Percentiles rank a stretch among this genome's conserved stretches.
phyloP scores from a whole-genome alignment of 2,888 invertebrate species.

The Stenolophus ochropezus region DNA sequence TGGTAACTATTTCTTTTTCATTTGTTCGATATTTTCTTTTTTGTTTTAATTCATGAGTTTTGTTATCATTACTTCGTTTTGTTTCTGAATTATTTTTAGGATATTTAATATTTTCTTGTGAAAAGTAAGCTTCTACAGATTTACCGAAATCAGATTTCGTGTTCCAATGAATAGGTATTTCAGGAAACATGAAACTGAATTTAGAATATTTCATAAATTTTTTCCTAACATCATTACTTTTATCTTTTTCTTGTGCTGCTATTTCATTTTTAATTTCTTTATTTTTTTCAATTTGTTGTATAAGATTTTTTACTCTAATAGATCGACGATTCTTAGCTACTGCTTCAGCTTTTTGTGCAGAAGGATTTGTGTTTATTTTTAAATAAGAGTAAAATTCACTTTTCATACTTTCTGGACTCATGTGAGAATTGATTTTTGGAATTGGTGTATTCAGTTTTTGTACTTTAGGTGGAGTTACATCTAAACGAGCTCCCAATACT shows the following conservation, averaged over 20 bases:
- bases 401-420: conserved; percentile 70
- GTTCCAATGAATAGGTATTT: conserved; percentile 7
- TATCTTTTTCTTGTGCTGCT: conserved; percentile 34
- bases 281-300: conserved; percentile 65
- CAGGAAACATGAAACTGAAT: conserved; percentile 36
- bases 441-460: conserved; percentile 18
- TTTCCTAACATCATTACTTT: conserved; percentile 44
- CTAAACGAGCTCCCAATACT: neutral
- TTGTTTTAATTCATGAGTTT: neutral
- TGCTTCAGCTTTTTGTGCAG: conserved; percentile 66
- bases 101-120: conserved; percentile 15
- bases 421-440: conserved; percentile 59
- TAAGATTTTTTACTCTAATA: conserved; percentile 69
- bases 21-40: neutral
- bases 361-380: conserved; percentile 69
- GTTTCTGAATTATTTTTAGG: neutral
- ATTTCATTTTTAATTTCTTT: conserved; percentile 59
- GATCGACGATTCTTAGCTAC: conserved; percentile 69
- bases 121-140: conserved; percentile 32
- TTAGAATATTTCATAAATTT: conserved; percentile 54
- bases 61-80: neutral
- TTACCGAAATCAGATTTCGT: conserved; percentile 38
- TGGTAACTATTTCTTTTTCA: conserved; percentile 1
- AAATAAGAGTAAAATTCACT: conserved; percentile 70
- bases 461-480: conserved; percentile 8